These are phyloP conservation scores for Carettochelys insculpta DNA, from an alignment of 2,113 vertebrate genomes.

Conservation along the genomic window DNA sequence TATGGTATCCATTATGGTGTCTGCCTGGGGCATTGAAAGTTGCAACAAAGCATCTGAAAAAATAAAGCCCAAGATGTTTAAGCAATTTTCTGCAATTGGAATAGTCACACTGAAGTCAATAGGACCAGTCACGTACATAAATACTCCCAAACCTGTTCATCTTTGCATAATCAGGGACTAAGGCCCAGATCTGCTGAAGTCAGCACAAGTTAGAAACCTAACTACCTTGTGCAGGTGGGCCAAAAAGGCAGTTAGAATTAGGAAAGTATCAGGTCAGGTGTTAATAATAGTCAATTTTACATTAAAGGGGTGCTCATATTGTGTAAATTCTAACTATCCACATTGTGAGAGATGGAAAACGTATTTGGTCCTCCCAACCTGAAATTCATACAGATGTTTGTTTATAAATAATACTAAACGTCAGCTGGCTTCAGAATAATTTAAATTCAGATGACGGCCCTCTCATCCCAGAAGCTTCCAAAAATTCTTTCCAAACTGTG, in stretches of 20 bases:
- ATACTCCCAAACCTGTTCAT: not conserved
- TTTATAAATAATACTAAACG: not conserved
- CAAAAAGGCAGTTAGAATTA: not conserved
- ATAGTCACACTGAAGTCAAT: not conserved
- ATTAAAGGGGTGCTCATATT: not conserved
- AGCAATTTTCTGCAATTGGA: not conserved
- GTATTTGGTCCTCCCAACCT: not conserved
- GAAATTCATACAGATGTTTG: not conserved
- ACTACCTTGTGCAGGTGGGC: not conserved
- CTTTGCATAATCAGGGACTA: not conserved
- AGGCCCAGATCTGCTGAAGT: not conserved
- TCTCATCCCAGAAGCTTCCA: not conserved
- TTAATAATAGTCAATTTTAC: not conserved
- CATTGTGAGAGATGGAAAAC: not conserved
- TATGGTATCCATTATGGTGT: not conserved
- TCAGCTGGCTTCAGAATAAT: not conserved
- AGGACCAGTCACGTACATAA: not conserved
- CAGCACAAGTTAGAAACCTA: not conserved
- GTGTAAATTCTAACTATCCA: not conserved
- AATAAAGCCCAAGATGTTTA: not conserved
- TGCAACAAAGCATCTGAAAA: no score
- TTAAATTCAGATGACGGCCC: not conserved
- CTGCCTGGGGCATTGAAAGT: not conserved
- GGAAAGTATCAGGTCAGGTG: not conserved
- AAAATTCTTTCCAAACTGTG: fast-evolving